Base-by-base conservation (phyloP, 1,140 invertebrate genomes). In the Aricia agestis region DNA sequence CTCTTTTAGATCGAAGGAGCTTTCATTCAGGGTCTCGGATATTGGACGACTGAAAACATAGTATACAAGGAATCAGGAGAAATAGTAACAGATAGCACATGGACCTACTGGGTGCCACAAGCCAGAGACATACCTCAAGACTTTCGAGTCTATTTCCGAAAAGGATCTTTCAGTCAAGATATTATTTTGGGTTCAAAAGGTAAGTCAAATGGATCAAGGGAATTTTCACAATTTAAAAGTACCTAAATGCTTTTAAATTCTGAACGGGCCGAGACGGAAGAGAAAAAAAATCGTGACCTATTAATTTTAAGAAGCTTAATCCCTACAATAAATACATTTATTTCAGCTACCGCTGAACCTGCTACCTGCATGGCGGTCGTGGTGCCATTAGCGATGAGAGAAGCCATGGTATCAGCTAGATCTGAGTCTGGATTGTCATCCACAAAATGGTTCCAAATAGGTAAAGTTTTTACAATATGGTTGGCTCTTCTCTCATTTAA, bases 1-100 rank as follows among this genome's bases (percentile, higher is more conserved):
- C 2, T 45, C 3, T 52, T 52, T 57, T 69, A 88, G 86, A 74
- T 93, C 0, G 96, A 97, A 93, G 97, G 97, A n/a, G 95, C 95
- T 1, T 97, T 97, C 81, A 91, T 97, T 4, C 97, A 97, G 97
- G 97, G 96, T 2, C 73, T 96, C 5, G 97, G 97, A 31, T 95
- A 96, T 78, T 97, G 94, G 93, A 94, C 95, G 0, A 92, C 85
- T 4, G 97, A 98, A 85, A 92, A 96, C 69, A 82, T 96, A 31
- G 92, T 94, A 0, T 95, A 93, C 74, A 67, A 36, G 5, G 92
- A 96, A 80, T 81, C 92, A 9, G 97, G 96, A 41, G 87, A 93
- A 75, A 84, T 95, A 1, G 87, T 95, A 0, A 97, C 95, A 6
- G 93, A 95, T 79, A 93, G 95, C 76, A 96, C 96, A 58, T 97